Percentiles rank a stretch among this genome's conserved stretches.
These are phyloP conservation scores for Podarcis siculus DNA, from an alignment of 2,797 vertebrate species.

Conservation along the genomic window DNA sequence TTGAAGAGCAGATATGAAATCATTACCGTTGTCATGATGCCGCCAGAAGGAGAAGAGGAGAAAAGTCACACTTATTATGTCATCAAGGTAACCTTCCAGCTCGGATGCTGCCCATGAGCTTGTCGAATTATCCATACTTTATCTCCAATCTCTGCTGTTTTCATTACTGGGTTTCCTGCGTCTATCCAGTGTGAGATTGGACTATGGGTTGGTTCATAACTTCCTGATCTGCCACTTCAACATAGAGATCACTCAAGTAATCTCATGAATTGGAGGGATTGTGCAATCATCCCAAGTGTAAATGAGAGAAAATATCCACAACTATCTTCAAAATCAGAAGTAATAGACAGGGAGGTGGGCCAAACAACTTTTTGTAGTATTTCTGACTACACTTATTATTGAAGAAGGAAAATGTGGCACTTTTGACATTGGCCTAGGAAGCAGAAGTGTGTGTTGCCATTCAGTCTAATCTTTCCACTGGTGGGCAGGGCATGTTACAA, in stretches of 20 bases:
- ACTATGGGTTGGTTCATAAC: neutral
- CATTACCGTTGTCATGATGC: constrained; percentile 81
- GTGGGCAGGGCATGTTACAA: neutral
- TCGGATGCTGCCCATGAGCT: neutral
- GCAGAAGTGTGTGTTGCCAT: neutral
- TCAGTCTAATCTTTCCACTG: neutral
- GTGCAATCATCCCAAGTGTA: neutral
- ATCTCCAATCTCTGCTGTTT: neutral
- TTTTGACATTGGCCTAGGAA: neutral
- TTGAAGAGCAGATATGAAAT: constrained; percentile 90
- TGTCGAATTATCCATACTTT: neutral
- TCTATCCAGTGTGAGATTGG: neutral
- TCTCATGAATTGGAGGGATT: neutral
- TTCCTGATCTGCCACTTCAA: neutral
- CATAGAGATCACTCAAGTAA: neutral
- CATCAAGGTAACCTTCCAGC: constrained; percentile 86
- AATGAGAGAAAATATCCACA: neutral
- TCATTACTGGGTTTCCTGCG: neutral
- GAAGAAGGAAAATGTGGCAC: neutral
- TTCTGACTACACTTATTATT: neutral
- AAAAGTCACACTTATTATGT: constrained; percentile 86
- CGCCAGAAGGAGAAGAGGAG: constrained; percentile 89
- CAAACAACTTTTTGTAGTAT: neutral
- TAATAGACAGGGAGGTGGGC: neutral
- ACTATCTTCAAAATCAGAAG: neutral